Conservation (phyloP, 2,797 vertebrate species). For the Centropyge bicolor region DNA sequence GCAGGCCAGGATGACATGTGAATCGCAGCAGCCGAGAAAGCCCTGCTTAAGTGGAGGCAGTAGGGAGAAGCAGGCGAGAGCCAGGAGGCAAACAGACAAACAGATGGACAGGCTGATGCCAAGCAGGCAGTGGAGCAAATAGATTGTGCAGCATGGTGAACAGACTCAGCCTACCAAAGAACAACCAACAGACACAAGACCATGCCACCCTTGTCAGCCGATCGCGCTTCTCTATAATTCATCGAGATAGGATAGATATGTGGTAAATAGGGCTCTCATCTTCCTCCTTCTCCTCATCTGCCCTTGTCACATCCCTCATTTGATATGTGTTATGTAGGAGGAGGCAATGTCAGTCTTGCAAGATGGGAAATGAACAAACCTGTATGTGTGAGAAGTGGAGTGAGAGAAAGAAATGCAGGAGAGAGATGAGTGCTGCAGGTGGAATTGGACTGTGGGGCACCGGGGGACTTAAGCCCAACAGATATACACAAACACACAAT, state of each 20-base stretch:
- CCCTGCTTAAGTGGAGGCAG: conserved; percentile 81
- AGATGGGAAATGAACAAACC: conserved; percentile 79
- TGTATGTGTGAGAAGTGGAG: conserved; percentile 70
- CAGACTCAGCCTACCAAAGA: conserved; percentile 81
- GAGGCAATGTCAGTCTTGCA: conserved; percentile 77
- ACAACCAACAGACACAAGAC: conserved; percentile 80
- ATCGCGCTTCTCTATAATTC: conserved; percentile 78
- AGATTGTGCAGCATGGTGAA: conserved; percentile 85
- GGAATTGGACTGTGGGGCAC: conserved; percentile 74
- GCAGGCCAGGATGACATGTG: conserved; percentile 81
- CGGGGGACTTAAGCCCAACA: conserved; percentile 63
- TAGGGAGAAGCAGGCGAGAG: conserved; percentile 78
- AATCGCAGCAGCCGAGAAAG: conserved; percentile 80
- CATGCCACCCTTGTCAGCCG: conserved; percentile 71
- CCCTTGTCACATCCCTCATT: conserved; percentile 84
- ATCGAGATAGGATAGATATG: conserved; percentile 73
- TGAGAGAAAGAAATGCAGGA: conserved; percentile 68
- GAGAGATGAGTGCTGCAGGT: conserved; percentile 73
- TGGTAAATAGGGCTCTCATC: conserved; percentile 80
- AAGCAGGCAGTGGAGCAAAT: conserved; percentile 84
- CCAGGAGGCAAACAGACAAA: conserved; percentile 84
- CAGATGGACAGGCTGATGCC: conserved; percentile 86
- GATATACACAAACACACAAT: conserved; percentile 55
- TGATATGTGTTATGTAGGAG: conserved; percentile 81
- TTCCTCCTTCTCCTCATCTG: conserved; percentile 77